Evolutionary conservation across 2,888 invertebrate species (phyloP), one percentile per base, ranked within the genome.

Genomic region (Zelleria hepariella): DNA sequence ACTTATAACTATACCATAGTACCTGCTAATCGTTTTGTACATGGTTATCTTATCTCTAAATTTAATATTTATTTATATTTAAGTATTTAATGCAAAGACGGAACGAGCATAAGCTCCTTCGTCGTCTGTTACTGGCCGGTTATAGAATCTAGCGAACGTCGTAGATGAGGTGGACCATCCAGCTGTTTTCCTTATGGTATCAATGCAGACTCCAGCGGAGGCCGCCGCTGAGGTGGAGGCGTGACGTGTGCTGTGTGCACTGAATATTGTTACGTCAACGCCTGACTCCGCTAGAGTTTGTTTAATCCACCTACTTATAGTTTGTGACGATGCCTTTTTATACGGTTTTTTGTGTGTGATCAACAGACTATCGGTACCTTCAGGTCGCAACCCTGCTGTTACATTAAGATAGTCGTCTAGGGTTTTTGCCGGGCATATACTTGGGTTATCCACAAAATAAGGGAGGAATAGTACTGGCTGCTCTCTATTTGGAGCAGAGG

Each of bases 241-340:
- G 26, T 61, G 62, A 8, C 62, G 57, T n/a, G 62, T 62, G 25
- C 62, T 62, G 42, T 61, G 61, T 4, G 61, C 57, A 18, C 52
- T 32, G 48, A 60, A 60, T 5, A 57, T 52, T 26, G 57, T 10
- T 5, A 25, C 42, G 51, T 62, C 57, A 5, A 62, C 52, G n/a
- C 62, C 62, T 18, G 58, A 54, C 15, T 57, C 53, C 10, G 3
- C 3, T 15, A 62, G 24, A 15, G 25, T 49, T 21, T 53, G 24
- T 52, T 62, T 62, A n/a, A 62, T 58, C 62, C 62, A 62, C 2
- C 59, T 15, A 20, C 54, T 20, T 15, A 61, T 52, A 8, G 62
- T 51, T 42, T 62, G 58, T 20, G 57, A 47, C n/a, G 51, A 23
- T 1, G 60, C 60, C 3, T 5, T 8, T 47, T 58, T 58, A 20